Conservation (phyloP, 2,113 vertebrate genomes). For the Vidua chalybeata region DNA sequence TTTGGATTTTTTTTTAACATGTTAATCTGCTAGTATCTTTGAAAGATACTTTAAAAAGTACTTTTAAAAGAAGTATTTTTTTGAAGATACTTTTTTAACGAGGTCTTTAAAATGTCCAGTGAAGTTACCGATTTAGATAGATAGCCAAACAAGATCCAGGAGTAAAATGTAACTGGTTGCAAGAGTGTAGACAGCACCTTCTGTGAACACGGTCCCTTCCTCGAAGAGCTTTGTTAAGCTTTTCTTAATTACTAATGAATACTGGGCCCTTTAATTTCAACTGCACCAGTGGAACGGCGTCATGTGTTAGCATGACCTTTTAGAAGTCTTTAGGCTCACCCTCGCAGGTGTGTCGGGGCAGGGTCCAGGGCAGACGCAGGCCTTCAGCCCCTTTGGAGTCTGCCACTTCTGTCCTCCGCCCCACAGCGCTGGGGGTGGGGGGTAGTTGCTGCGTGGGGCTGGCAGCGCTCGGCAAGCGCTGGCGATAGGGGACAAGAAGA, state of each 20-base stretch:
- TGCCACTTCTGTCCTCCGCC: rapidly evolving
- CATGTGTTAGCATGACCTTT: neutral
- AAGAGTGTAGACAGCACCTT: neutral
- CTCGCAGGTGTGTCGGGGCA: neutral
- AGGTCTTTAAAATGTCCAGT: neutral
- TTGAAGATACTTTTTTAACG: neutral
- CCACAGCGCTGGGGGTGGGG: neutral
- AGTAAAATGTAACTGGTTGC: neutral
- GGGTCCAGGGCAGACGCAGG: neutral
- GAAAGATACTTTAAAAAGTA: neutral
- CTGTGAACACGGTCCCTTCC: too few species aligned
- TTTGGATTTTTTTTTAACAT: neutral
- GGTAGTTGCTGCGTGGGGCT: neutral
- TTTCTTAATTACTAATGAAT: neutral
- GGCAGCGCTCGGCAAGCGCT: neutral
- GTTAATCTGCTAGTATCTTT: neutral
- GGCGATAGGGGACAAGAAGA: rapidly evolving
- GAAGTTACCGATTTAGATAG: neutral
- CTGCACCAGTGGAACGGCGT: rapidly evolving
- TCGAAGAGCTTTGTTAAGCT: neutral
- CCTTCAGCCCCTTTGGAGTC: neutral
- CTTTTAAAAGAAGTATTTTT: neutral
- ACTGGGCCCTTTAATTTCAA: neutral
- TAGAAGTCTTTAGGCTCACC: rapidly evolving
- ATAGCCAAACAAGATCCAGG: neutral